Evolutionary conservation across 2,113 vertebrate species (phyloP).

Genomic region (Eclectus roratus): DNA sequence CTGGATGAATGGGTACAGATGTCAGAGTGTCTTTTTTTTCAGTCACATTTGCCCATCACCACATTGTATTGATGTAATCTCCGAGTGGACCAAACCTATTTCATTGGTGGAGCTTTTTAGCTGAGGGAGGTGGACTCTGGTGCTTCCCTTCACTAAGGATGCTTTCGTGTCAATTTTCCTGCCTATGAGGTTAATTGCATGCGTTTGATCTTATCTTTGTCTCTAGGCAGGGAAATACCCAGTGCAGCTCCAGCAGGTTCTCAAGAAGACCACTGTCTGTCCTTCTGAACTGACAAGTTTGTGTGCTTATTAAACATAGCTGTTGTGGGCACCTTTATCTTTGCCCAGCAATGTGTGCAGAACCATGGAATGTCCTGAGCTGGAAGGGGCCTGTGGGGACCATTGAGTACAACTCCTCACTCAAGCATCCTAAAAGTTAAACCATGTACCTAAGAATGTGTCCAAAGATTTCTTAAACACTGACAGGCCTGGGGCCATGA

Average conservation of each 20-base stretch:
- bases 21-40: neutral
- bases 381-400: rapidly evolving
- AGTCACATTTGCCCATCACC: neutral
- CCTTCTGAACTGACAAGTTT: neutral
- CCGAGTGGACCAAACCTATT: neutral
- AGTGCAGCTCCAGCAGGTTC: neutral
- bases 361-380: neutral
- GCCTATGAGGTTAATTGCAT: neutral
- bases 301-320: neutral
- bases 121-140: neutral
- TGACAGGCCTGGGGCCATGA: neutral
- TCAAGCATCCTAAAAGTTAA: neutral
- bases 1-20: neutral
- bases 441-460: neutral
- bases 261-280: neutral
- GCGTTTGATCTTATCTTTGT: neutral
- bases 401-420: neutral
- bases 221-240: neutral
- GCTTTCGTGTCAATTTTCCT: neutral
- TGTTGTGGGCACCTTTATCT: neutral
- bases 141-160: neutral
- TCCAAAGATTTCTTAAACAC: neutral
- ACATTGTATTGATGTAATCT: neutral
- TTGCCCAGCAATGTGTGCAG: neutral
- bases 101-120: neutral